phyloP scores from a whole-genome alignment of 2,113 vertebrate genomes.

The Collichthys lucidus region DNA sequence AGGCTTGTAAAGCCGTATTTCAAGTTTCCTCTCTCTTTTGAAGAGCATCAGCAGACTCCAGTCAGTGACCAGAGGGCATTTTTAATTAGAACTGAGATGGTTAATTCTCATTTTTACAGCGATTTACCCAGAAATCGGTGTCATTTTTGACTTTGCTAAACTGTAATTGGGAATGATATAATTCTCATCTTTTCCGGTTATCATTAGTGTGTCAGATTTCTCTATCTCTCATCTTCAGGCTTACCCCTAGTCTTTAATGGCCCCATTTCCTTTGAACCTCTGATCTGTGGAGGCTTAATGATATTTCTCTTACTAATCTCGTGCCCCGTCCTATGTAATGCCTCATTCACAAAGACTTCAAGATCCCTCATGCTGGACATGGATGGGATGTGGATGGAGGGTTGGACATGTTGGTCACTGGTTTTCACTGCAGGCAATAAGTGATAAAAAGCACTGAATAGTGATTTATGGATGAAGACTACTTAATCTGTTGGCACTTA shows the following conservation, averaged over 20 bases:
- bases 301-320: constrained; percentile 77
- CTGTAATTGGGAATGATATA: constrained; percentile 50
- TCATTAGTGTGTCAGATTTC: constrained; percentile 55
- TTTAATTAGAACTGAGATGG: constrained; percentile 41
- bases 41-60: constrained; percentile 32
- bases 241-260: constrained; percentile 75
- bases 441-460: constrained; percentile 54
- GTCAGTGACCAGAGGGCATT: constrained; percentile 29
- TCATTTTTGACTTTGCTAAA: constrained; percentile 26
- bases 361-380: constrained; percentile 36
- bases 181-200: constrained; percentile 45
- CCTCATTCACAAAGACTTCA: constrained; percentile 68
- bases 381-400: constrained; percentile 23
- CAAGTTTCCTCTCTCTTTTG: not conserved
- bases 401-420: constrained; percentile 46
- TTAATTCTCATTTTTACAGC: constrained; percentile 43
- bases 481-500: constrained; percentile 54
- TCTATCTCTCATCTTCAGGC: constrained; percentile 63
- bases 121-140: constrained; percentile 21
- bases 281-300: constrained; percentile 73
- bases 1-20: constrained; percentile 1
- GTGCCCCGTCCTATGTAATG: constrained; percentile 50
- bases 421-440: constrained; percentile 46
- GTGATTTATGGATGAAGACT: constrained; percentile 44
- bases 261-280: constrained; percentile 78